Evolutionary conservation across 2,888 invertebrate genomes (phyloP).

Genomic region (Mycalesis mineus): DNA sequence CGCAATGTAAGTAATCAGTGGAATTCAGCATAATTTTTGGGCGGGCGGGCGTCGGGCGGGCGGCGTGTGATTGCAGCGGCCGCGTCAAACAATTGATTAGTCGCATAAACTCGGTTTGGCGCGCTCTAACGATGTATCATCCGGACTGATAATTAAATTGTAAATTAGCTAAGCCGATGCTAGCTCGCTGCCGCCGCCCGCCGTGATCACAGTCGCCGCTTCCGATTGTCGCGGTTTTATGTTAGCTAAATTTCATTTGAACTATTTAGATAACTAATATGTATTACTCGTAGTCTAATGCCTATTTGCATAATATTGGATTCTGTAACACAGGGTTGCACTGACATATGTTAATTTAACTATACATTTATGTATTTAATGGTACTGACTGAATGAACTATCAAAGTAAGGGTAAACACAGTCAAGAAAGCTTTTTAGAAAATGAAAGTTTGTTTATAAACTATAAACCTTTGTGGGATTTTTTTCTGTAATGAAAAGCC

Average conservation of each 20-base stretch:
- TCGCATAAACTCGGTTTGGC: conserved; percentile 78
- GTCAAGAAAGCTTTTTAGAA: too few species aligned
- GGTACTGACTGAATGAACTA: too few species aligned
- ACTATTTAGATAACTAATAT: not conserved
- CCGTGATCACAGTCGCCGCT: conserved; percentile 40
- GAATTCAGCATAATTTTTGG: conserved; percentile 22
- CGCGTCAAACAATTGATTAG: conserved; percentile 79
- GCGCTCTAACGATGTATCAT: conserved; percentile 77
- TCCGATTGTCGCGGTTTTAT: conserved; percentile 25
- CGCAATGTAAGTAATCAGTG: conserved; percentile 22
- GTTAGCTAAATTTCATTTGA: conserved; percentile 6
- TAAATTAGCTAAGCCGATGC: conserved; percentile 75
- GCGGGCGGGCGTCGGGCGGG: conserved; percentile 38
- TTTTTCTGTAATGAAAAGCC: too few species aligned
- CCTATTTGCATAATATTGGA: not conserved
- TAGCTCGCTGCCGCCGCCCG: conserved; percentile 52
- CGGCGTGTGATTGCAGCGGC: conserved; percentile 71
- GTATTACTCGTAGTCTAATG: not conserved
- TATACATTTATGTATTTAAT: too few species aligned
- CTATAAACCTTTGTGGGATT: too few species aligned
- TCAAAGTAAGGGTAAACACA: too few species aligned
- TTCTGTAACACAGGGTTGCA: not conserved
- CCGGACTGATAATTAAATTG: conserved; percentile 76
- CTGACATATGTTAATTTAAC: too few species aligned
- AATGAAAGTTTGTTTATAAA: too few species aligned